phyloP scores from a whole-genome alignment of 2,888 invertebrate species.

The Thecocarcelia acutangulata region DNA sequence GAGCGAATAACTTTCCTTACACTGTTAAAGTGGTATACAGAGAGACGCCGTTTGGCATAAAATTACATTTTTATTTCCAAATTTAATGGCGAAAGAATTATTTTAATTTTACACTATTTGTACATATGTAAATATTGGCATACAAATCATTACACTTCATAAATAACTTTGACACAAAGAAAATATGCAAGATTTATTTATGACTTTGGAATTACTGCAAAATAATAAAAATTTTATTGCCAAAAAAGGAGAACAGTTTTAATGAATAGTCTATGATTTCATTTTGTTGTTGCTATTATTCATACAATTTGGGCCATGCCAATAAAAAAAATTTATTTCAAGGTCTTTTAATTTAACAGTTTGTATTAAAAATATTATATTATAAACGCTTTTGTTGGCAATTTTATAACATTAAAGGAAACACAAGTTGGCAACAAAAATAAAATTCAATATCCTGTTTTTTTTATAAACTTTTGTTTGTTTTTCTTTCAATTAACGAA shows the following conservation, averaged over 20 bases:
- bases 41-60: no score
- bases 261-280: background rate
- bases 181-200: background rate
- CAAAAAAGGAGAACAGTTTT: background rate
- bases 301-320: no score
- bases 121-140: background rate
- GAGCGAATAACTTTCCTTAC: no score
- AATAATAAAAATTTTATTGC: conserved; percentile 2
- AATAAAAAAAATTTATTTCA: no score
- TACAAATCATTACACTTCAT: background rate
- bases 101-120: no score
- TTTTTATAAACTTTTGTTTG: no score
- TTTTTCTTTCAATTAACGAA: background rate
- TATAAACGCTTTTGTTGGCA: background rate
- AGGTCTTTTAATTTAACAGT: background rate
- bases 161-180: background rate
- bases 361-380: background rate
- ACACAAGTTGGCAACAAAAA: conserved; percentile 8
- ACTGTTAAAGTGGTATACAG: no score
- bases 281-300: background rate
- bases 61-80: no score
- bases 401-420: background rate
- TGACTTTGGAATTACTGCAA: background rate
- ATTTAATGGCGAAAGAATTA: no score
- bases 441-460: conserved; percentile 16